Conservation (phyloP, 2,797 vertebrate species). For the Sebastolobus alascanus region DNA sequence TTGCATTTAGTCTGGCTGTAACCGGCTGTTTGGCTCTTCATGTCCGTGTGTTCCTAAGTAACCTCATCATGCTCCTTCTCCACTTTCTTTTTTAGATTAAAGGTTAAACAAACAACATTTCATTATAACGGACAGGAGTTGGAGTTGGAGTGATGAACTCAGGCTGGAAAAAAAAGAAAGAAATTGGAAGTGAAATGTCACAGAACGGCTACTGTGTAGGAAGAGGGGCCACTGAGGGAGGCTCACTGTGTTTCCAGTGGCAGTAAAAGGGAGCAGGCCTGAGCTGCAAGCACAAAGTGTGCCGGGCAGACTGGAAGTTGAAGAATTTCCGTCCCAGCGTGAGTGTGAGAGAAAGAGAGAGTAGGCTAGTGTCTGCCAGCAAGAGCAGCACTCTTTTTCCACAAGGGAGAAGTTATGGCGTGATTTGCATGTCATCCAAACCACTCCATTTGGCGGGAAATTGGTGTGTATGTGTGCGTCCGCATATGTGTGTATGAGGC, state of each 20-base stretch:
- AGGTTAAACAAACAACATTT: slow-evolving; percentile 28
- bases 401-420: slow-evolving; percentile 72
- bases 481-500: slow-evolving; percentile 27
- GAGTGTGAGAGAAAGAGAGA: slow-evolving; percentile 56
- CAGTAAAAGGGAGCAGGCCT: slow-evolving; percentile 67
- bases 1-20: slow-evolving; percentile 5
- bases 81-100: slow-evolving; percentile 11
- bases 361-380: slow-evolving; percentile 62
- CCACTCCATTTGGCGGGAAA: slow-evolving; percentile 69
- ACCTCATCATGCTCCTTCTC: slow-evolving; percentile 9
- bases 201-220: slow-evolving; percentile 49
- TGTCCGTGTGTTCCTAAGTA: slow-evolving; percentile 1
- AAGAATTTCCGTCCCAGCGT: slow-evolving; percentile 73
- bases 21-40: not conserved
- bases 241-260: slow-evolving; percentile 65
- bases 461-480: slow-evolving; percentile 32
- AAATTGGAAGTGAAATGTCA: slow-evolving; percentile 31
- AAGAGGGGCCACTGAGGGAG: slow-evolving; percentile 62
- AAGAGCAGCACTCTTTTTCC: slow-evolving; percentile 74
- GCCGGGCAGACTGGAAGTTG: slow-evolving; percentile 71
- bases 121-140: slow-evolving; percentile 22
- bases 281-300: slow-evolving; percentile 62
- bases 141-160: slow-evolving; percentile 26
- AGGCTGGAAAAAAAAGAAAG: slow-evolving; percentile 33
- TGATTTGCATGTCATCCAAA: slow-evolving; percentile 72